Evolutionary conservation across 2,113 vertebrate genomes (phyloP), one percentile per base, ranked within the genome.

Genomic region (Apistogramma diplotaenia): DNA sequence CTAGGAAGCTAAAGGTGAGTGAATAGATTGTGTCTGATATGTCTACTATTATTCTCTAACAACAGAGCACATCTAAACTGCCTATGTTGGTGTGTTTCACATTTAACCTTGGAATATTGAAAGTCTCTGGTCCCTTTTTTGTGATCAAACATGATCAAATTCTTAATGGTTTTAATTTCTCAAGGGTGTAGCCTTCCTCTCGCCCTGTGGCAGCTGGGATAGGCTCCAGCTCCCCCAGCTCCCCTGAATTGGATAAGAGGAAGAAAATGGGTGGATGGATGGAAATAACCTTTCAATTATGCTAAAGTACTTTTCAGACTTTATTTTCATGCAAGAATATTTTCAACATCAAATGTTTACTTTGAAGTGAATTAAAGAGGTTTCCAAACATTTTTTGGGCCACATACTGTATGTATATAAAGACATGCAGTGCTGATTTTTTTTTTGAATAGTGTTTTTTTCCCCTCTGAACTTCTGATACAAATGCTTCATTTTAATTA

Each of bases 281-380:
- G 62, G 10, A 51, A 51, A 72, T 79, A 72, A 55, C 23, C 15
- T 43, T 76, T 72, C 35, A 61, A 86, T 61, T 78, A 81, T 54
- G 37, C 62, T 27, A 5, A 46, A 83, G 27, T 58, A 62, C 29
- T 31, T 77, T 55, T 72, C 9, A 4, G 8, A 49, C 60, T 65
- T 76, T 31, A 21, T 79, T 76, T 74, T 76, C 40, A 18, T 55
- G 7, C 7, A 18, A 18, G 29, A 15, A 37, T 33, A 56, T 82
- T 78, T 84, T 74, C n/a, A 60, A 46, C 74, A 77, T 74, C 59
- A 74, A 46, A 67, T 81, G 74, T 77, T 77, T 51, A 73, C 60
- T 77, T 61, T 2, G 33, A 51, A 78, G 46, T 77, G 37, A 85
- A 88, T 85, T 82, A 89, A 83, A 16, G 49, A 60, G 51, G 13